Conservation (phyloP, 2,797 vertebrate genomes). For the Phrynocephalus guinanensis region DNA sequence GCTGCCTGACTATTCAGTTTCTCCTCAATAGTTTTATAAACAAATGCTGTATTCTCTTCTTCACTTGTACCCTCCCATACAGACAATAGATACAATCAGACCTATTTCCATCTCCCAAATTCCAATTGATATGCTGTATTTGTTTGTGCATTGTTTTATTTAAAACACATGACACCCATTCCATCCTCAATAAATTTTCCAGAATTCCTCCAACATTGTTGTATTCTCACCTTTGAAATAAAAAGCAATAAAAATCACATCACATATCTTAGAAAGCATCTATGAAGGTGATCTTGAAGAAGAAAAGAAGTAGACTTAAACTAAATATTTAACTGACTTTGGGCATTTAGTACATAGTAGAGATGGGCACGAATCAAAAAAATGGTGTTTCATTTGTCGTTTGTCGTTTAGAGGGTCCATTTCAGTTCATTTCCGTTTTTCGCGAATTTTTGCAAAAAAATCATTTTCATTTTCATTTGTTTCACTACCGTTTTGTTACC, state of each 20-base stretch:
- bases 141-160: conserved; percentile 4
- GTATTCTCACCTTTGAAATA: too few relatives aligned
- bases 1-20: not conserved
- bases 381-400: too few relatives aligned
- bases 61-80: too few relatives aligned
- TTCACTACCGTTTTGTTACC: too few relatives aligned
- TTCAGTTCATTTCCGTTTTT: too few relatives aligned
- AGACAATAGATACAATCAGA: conserved; percentile 21
- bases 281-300: not conserved
- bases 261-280: not conserved
- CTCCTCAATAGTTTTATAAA: not conserved
- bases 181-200: not conserved
- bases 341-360: not conserved
- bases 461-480: too few relatives aligned
- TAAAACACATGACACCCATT: not conserved
- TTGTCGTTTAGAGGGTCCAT: too few relatives aligned
- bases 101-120: not conserved
- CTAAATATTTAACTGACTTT: too few relatives aligned
- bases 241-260: too few relatives aligned
- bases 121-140: not conserved
- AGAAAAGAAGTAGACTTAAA: not conserved
- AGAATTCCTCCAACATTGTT: too few relatives aligned
- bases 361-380: too few relatives aligned
- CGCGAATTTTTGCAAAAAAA: too few relatives aligned
- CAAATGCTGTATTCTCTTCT: not conserved